phyloP scores from a whole-genome alignment of 2,888 invertebrate species.

The Cosmia trapezina region DNA sequence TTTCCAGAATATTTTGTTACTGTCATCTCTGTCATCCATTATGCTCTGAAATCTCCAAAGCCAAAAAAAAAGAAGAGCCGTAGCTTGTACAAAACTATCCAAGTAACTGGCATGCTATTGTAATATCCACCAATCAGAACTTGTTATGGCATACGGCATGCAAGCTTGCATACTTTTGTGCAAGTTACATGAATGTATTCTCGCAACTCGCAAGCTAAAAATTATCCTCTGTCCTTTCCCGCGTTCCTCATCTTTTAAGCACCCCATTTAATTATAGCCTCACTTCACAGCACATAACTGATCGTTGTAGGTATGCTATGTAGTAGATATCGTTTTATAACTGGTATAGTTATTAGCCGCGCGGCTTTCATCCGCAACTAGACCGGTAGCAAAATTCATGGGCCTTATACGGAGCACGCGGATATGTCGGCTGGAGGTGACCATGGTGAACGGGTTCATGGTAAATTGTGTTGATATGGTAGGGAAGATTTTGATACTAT shows the following conservation, averaged over 20 bases:
- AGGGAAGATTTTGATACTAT: constrained; percentile 69
- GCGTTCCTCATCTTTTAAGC: background rate
- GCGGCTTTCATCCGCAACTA: constrained; percentile 83
- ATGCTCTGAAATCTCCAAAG: too few relatives aligned
- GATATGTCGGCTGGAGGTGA: constrained; percentile 74
- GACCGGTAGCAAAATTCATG: constrained; percentile 82
- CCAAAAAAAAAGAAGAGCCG: too few relatives aligned
- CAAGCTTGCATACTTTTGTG: too few relatives aligned
- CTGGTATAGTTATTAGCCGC: constrained; percentile 79
- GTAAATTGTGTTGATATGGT: constrained; percentile 6
- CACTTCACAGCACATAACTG: constrained; percentile 41
- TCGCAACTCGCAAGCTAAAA: too few relatives aligned
- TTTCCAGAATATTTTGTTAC: too few relatives aligned
- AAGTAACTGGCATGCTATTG: too few relatives aligned
- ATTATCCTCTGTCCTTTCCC: too few relatives aligned
- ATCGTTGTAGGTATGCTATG: constrained; percentile 43
- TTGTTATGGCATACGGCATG: too few relatives aligned
- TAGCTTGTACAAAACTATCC: too few relatives aligned
- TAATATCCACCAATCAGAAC: too few relatives aligned
- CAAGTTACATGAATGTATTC: too few relatives aligned
- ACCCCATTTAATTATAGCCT: constrained; percentile 39
- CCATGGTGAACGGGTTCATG: constrained; percentile 54
- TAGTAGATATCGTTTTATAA: constrained; percentile 60
- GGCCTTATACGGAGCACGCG: constrained; percentile 80
- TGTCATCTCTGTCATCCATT: too few relatives aligned